A percentile compares a stretch with the other conserved stretches of the same genome.
Conservation (phyloP, 64 coral and sea anemone genomes). For the Stichodactyla mertensii region DNA sequence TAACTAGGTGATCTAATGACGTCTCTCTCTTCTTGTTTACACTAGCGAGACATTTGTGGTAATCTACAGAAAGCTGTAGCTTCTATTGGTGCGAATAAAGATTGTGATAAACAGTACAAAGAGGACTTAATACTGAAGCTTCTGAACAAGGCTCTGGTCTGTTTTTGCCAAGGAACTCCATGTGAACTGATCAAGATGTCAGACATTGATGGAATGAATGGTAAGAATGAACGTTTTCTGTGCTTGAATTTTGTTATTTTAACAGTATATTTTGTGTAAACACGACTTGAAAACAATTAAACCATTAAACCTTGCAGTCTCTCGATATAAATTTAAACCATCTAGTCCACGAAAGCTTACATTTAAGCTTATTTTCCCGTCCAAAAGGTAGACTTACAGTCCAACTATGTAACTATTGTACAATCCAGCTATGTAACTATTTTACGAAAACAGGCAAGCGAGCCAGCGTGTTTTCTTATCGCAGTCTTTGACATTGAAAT, state of each 20-base stretch:
- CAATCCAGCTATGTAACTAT: too few species aligned
- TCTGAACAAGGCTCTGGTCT: constrained; percentile 69
- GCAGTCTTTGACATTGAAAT: too few species aligned
- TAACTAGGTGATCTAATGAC: background rate
- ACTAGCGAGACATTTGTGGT: constrained; percentile 52
- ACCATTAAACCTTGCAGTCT: background rate
- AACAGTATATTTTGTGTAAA: background rate
- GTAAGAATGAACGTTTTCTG: background rate
- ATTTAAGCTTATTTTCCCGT: too few species aligned
- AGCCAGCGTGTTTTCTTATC: too few species aligned
- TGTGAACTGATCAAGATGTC: constrained; percentile 16
- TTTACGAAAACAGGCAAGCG: too few species aligned
- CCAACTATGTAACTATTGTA: too few species aligned
- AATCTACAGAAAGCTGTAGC: constrained; percentile 60
- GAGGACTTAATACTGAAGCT: constrained; percentile 43
- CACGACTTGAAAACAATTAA: background rate
- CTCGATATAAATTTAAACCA: background rate
- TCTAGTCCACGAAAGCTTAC: too few species aligned
- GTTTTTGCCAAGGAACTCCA: constrained; percentile 47
- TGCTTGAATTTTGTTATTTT: background rate
- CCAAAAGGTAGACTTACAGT: too few species aligned
- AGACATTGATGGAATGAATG: background rate
- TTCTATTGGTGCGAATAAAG: constrained; percentile 45
- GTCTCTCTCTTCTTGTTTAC: background rate
- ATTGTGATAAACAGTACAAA: constrained; percentile 45